Conservation (phyloP, 2,888 invertebrate genomes). For the Erpobdella octoculata region DNA sequence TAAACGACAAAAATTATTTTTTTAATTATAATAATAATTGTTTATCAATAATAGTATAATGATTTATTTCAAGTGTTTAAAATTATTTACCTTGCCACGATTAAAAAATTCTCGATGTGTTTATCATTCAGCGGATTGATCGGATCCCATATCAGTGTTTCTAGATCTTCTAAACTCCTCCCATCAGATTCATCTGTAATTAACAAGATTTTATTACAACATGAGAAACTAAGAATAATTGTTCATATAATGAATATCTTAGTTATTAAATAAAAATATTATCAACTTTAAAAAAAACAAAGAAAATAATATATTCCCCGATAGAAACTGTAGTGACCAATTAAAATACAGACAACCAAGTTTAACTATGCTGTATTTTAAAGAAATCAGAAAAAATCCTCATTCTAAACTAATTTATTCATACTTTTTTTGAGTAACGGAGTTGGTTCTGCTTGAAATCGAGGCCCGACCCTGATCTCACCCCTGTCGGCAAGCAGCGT, state of each 20-base stretch:
- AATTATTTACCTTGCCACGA: constrained; percentile 62
- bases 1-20: no score
- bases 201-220: background rate
- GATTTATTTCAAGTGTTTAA: no score
- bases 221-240: no score
- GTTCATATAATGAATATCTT: background rate
- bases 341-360: no score
- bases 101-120: constrained; percentile 97
- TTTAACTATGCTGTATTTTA: no score
- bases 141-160: constrained; percentile 89
- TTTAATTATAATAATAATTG: no score
- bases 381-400: no score
- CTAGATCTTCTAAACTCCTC: constrained; percentile 69
- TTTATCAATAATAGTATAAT: no score
- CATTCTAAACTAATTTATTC: constrained; percentile 19
- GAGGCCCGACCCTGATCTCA: constrained; percentile 80
- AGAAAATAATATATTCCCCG: no score
- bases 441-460: constrained; percentile 86
- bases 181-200: constrained; percentile 56
- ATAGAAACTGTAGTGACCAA: no score
- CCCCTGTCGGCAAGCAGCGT: constrained; percentile 95
- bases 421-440: constrained; percentile 64
- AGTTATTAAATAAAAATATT: no score
- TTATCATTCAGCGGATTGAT: constrained; percentile 77
- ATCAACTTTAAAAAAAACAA: background rate